Percentiles rank a stretch among this genome's conserved stretches.
Conservation (phyloP, 2,113 vertebrate species). For the Sapayoa aenigma region DNA sequence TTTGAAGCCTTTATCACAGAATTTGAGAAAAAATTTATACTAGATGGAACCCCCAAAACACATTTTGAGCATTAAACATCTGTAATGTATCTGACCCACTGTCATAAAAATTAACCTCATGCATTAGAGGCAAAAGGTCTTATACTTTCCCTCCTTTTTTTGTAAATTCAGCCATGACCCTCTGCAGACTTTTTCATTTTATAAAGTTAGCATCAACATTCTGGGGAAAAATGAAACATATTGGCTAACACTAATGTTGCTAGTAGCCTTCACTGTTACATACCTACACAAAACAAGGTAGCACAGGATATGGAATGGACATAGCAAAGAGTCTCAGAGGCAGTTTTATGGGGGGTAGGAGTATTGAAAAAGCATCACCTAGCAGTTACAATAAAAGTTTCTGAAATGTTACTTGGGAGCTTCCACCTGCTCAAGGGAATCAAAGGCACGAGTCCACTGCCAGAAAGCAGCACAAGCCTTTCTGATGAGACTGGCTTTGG, state of each 20-base stretch:
- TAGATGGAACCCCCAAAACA: constrained; percentile 43
- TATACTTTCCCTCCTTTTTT: constrained; percentile 28
- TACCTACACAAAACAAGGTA: not conserved
- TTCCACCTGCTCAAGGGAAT: not conserved
- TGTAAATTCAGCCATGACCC: constrained; percentile 44
- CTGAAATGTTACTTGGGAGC: not conserved
- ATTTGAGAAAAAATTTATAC: not conserved
- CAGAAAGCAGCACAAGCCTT: not conserved
- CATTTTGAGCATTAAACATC: constrained; percentile 34
- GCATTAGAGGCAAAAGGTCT: constrained; percentile 12
- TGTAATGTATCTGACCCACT: constrained; percentile 26
- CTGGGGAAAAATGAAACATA: not conserved
- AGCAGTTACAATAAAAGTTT: not conserved
- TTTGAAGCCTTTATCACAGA: not conserved
- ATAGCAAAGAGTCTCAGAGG: accelerated
- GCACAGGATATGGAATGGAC: accelerated
- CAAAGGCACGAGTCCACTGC: not conserved
- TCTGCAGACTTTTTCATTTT: constrained; percentile 10
- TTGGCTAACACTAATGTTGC: not conserved
- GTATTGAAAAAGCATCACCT: not conserved
- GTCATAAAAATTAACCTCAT: constrained; percentile 49
- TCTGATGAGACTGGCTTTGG: no score
- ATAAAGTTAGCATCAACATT: not conserved
- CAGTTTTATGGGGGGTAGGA: not conserved
- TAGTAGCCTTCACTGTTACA: not conserved